phyloP scores from a whole-genome alignment of 2,888 invertebrate genomes.

The Tenthredo notha region DNA sequence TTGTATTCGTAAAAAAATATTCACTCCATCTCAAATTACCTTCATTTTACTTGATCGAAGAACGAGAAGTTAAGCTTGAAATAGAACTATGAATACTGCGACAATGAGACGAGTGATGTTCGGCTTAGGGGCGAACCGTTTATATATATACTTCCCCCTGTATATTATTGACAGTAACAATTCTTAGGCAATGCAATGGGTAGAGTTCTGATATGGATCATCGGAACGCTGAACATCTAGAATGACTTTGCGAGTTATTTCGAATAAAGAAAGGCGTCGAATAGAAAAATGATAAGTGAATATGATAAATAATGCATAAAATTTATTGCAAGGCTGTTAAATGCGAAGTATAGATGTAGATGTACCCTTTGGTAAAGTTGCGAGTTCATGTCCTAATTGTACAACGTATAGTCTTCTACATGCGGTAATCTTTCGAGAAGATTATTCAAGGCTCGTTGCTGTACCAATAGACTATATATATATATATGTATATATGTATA shows the following conservation, averaged over 20 bases:
- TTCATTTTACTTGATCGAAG: conserved; percentile 35
- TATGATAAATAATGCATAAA: conserved; percentile 20
- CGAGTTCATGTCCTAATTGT: conserved; percentile 15
- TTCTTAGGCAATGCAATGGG: conserved; percentile 31
- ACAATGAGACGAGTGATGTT: conserved; percentile 40
- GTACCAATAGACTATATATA: background rate
- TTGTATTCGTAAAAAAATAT: background rate
- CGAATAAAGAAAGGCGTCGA: background rate
- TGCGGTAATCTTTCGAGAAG: conserved; percentile 39
- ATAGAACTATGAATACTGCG: background rate
- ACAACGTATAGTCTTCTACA: background rate
- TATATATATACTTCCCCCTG: conserved; percentile 52
- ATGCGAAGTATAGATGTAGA: background rate
- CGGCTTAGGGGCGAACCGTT: conserved; percentile 30
- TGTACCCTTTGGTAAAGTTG: conserved; percentile 32
- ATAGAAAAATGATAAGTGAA: background rate
- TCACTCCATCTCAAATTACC: background rate
- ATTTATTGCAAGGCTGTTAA: background rate
- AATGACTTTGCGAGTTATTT: conserved; percentile 26
- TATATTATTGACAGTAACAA: conserved; percentile 30
- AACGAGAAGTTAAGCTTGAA: background rate
- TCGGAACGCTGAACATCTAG: conserved; percentile 21
- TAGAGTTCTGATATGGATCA: conserved; percentile 29
- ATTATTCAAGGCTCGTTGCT: conserved; percentile 40
- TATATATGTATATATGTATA: background rate